These are phyloP conservation scores for Pyrocephalus nanus DNA, from an alignment of 2,797 vertebrate genomes.

Conservation along the genomic window DNA sequence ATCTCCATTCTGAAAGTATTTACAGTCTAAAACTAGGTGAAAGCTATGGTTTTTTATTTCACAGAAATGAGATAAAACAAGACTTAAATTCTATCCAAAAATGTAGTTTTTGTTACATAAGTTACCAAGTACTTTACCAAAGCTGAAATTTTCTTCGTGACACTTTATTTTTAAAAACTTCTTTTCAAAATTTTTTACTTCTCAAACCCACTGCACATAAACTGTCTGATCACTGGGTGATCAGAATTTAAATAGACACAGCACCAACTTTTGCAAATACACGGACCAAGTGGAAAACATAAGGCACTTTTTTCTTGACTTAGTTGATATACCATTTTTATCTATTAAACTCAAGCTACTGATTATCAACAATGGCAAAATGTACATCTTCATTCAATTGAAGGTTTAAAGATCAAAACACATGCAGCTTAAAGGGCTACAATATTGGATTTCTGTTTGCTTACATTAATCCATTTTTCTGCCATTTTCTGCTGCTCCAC, in stretches of 20 bases:
- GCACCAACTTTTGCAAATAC: background rate
- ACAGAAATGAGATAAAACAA: background rate
- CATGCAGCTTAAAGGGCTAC: background rate
- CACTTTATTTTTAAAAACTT: background rate
- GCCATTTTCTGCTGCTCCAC: background rate
- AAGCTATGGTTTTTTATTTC: background rate
- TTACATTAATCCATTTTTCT: background rate
- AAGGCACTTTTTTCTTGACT: background rate
- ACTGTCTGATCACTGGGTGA: background rate
- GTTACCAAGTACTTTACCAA: background rate
- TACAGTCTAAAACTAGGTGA: background rate
- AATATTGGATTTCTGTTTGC: background rate
- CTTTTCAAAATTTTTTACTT: background rate
- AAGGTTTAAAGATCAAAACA: background rate
- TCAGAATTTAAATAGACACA: background rate
- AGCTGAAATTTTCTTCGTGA: background rate
- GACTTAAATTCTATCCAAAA: background rate
- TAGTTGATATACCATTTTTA: background rate
- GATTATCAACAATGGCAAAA: background rate
- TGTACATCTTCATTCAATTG: background rate
- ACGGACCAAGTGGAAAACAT: background rate
- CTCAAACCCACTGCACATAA: background rate
- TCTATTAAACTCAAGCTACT: background rate
- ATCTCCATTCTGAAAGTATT: background rate
- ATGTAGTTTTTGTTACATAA: background rate